Evolutionary conservation across 2,113 vertebrate species (phyloP), one percentile per base, ranked within the genome.

Genomic region (Probosciger aterrimus): DNA sequence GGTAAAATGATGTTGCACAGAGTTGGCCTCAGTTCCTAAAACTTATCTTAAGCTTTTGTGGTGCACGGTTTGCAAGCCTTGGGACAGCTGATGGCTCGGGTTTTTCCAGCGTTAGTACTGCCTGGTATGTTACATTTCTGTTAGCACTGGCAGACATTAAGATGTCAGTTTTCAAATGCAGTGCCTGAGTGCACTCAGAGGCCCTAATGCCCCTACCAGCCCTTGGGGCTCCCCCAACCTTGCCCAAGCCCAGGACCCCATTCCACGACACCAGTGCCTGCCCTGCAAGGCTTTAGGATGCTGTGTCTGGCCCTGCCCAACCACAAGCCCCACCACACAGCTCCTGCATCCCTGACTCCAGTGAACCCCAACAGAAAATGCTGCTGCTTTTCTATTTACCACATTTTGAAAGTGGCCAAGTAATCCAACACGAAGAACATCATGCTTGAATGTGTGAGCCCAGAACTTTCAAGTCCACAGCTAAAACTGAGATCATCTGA

Each of bases 231-330:
- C 8, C 41, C 20, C 33, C 5, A 2, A 1, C 4, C 39, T 14
- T 33, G 20, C 10, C 41, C 49, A 31, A 2, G 22, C 24, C 39
- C 35, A 41, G 14, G 18, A 7, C 31, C 14, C 16, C n/a, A 11
- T 14, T 71, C 20, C 44, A 59, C 10, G 10, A 41, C 7, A 2
- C 14, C 11, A 12, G 19, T 4, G 9, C 41, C 53, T 46, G 37
- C 14, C 23, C 43, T 28, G 53, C 0, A 0, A 39, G 43, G 25
- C 43, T 1, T 0, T 1, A 59, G 53, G 44, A n/a, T 2, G 0
- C 16, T 0, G 0, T 18, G 27, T 74, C 35, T 33, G 33, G 39
- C 5, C 47, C 17, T 63, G 47, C 18, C 10, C 0, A 0, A 44
- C 41, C 41, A 77, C 0, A 1, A 3, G 4, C 7, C 23, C 15